These are phyloP conservation scores for Pelvicachromis taeniatus DNA, from an alignment of 2,113 vertebrate species.

Conservation along the genomic window DNA sequence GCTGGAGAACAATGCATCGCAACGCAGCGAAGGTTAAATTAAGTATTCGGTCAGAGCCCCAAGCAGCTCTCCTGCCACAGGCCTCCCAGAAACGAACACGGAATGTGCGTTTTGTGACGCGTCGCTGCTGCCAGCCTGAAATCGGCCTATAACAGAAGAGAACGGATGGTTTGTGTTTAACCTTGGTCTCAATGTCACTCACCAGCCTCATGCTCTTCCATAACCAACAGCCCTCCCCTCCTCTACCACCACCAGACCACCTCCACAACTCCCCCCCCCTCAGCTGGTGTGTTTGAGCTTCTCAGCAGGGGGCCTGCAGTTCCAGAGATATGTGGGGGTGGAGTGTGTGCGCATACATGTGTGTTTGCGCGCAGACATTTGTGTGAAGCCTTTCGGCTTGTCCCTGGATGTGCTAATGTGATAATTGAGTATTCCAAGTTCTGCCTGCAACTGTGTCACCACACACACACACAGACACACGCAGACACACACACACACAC, in stretches of 20 bases:
- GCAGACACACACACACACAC: neutral
- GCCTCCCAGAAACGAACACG: neutral
- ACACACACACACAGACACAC: neutral
- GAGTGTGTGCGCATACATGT: neutral
- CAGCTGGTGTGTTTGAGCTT: slow-evolving; percentile 62
- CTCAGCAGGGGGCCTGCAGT: slow-evolving; percentile 64
- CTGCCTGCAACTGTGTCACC: slow-evolving; percentile 59
- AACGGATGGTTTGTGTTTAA: slow-evolving; percentile 51
- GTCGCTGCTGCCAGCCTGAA: neutral
- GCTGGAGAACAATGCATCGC: neutral
- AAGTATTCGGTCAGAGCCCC: neutral
- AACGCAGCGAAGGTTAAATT: neutral
- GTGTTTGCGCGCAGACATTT: neutral
- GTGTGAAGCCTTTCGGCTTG: slow-evolving; percentile 48
- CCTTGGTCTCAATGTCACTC: slow-evolving; percentile 71
- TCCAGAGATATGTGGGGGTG: slow-evolving; percentile 48
- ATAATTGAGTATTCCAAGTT: slow-evolving; percentile 68
- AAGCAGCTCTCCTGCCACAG: neutral
- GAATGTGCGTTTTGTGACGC: neutral
- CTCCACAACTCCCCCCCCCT: slow-evolving; percentile 30
- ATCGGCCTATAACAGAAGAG: neutral
- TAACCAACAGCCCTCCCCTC: slow-evolving; percentile 19
- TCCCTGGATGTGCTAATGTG: slow-evolving; percentile 70
- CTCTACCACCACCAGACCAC: neutral
- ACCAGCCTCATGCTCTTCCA: slow-evolving; percentile 37